phyloP scores from a whole-genome alignment of 2,888 invertebrate species.

The Drosophila gaucha region DNA sequence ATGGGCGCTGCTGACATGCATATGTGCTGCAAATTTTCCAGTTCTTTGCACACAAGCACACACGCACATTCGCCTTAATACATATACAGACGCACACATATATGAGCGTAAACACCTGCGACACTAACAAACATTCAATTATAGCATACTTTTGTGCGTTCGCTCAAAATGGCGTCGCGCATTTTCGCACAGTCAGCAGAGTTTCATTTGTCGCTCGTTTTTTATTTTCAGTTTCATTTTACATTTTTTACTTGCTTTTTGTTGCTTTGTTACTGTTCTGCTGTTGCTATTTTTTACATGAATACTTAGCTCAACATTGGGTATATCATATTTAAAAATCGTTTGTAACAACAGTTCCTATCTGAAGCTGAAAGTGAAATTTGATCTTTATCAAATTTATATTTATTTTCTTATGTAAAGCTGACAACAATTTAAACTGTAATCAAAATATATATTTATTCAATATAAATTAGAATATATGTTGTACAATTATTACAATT shows the following conservation, averaged over 20 bases:
- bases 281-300: constrained; percentile 9
- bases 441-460: not conserved
- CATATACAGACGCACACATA: constrained; percentile 3
- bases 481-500: too few relatives aligned
- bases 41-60: constrained; percentile 30
- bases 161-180: constrained; percentile 63
- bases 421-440: not conserved
- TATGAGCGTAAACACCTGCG: constrained; percentile 41
- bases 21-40: constrained; percentile 54
- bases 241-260: too few relatives aligned
- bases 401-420: not conserved
- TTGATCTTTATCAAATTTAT: not conserved
- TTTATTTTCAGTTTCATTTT: constrained; percentile 5
- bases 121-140: constrained; percentile 74
- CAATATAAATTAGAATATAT: not conserved
- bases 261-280: constrained; percentile 11
- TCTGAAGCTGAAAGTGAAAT: not conserved
- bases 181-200: constrained; percentile 66
- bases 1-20: constrained; percentile 53
- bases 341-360: not conserved
- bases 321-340: not conserved
- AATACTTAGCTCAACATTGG: not conserved
- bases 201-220: constrained; percentile 33
- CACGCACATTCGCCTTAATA: constrained; percentile 8
- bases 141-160: constrained; percentile 75